Percentiles rank a stretch among this genome's conserved stretches.
Evolutionary conservation across 2,113 vertebrate species (phyloP).

Genomic region (Bagarius yarrelli): DNA sequence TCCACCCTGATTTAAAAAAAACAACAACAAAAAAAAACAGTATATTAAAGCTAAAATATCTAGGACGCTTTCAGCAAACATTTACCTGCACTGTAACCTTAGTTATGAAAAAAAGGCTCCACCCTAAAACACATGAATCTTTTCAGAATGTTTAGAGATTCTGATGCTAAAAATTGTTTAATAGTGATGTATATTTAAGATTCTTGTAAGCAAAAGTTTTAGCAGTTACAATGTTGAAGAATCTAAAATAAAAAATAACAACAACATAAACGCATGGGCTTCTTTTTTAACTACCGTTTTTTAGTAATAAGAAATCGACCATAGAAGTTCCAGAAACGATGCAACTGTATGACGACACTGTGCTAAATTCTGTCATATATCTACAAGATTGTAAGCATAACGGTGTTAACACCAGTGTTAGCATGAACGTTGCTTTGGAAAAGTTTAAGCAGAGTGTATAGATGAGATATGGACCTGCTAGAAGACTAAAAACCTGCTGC

Average conservation of each 20-base stretch:
- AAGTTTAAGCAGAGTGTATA: neutral
- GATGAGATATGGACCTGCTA: neutral
- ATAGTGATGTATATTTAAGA: neutral
- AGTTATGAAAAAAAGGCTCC: neutral
- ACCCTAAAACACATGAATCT: neutral
- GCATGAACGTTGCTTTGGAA: neutral
- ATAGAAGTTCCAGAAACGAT: neutral
- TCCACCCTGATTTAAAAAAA: slow-evolving; percentile 81
- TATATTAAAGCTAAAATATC: neutral
- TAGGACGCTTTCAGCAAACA: neutral
- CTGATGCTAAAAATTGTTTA: neutral
- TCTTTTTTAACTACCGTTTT: neutral
- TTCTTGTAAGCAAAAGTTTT: too few species aligned
- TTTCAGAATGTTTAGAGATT: neutral
- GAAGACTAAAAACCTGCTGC: neutral
- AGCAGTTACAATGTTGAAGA: neutral
- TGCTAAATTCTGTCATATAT: neutral
- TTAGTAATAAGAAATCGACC: neutral
- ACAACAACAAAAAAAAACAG: slow-evolving; percentile 17
- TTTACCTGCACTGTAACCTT: neutral
- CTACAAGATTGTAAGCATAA: neutral
- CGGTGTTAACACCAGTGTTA: neutral
- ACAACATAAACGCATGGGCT: neutral
- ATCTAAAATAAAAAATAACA: neutral
- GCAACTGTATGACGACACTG: neutral